A percentile compares a stretch with the other conserved stretches of the same genome.
Conservation (phyloP, 2,113 vertebrate genomes). For the Gymnocephalus cernua region DNA sequence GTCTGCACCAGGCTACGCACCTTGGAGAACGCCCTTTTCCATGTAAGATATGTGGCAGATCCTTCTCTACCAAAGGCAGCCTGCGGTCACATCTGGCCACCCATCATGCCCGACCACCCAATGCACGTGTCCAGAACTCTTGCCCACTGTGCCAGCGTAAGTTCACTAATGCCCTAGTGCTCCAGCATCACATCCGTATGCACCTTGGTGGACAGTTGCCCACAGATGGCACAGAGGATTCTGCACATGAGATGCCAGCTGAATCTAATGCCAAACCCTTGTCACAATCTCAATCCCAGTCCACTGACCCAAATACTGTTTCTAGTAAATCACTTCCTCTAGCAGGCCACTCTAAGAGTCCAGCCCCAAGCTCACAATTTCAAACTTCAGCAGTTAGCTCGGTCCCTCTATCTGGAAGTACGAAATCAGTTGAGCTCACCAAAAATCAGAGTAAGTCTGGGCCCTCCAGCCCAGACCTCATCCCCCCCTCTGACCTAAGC, state of each 20-base stretch:
- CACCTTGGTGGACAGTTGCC: constrained; percentile 93
- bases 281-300: constrained; percentile 63
- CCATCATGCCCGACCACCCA: constrained; percentile 88
- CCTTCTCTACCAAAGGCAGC: constrained; percentile 92
- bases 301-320: constrained; percentile 49
- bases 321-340: constrained; percentile 57
- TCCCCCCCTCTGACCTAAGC: constrained; percentile 77
- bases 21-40: constrained; percentile 92
- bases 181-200: constrained; percentile 95
- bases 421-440: constrained; percentile 46
- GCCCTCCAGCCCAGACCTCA: constrained; percentile 74
- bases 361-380: constrained; percentile 54
- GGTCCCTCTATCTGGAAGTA: constrained; percentile 33
- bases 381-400: constrained; percentile 40
- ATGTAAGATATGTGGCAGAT: constrained; percentile 92
- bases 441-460: constrained; percentile 59
- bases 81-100: constrained; percentile 91
- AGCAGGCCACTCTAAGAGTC: constrained; percentile 47
- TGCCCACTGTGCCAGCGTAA: constrained; percentile 93
- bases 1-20: constrained; percentile 93
- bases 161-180: constrained; percentile 93
- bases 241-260: constrained; percentile 56
- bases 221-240: constrained; percentile 80
- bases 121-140: constrained; percentile 89
- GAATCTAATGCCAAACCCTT: constrained; percentile 58